Percentiles rank a stretch among this genome's conserved stretches.
These are phyloP conservation scores for Clytia hemisphaerica DNA, from an alignment of 30 jellyfish, hydroid and myxozoan genomes.

Conservation along the genomic window DNA sequence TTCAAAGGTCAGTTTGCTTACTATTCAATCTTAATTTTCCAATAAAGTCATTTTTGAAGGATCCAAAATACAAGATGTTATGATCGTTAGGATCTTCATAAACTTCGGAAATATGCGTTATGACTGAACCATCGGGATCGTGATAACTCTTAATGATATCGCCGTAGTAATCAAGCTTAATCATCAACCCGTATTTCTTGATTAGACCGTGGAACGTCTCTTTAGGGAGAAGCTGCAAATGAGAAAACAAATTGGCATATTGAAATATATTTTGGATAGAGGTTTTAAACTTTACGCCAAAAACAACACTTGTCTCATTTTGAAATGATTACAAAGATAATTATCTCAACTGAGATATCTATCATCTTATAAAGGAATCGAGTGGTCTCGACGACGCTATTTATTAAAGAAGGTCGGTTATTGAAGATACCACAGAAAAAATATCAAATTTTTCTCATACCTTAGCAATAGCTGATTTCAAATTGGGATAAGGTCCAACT, in stretches of 20 bases:
- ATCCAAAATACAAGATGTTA: slow-evolving; percentile 73
- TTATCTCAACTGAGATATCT: too few species aligned
- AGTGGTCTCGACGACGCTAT: too few species aligned
- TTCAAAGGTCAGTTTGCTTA: too few species aligned
- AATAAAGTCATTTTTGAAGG: slow-evolving; percentile 66
- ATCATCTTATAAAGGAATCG: too few species aligned
- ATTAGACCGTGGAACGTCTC: slow-evolving; percentile 53
- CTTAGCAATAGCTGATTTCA: slow-evolving; percentile 65
- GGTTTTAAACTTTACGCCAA: too few species aligned
- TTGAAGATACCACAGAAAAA: too few species aligned
- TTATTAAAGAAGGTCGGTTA: too few species aligned
- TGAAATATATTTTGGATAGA: too few species aligned
- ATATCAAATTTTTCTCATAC: too few species aligned
- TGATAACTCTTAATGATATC: slow-evolving; percentile 70
- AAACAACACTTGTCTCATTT: too few species aligned
- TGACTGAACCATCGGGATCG: slow-evolving; percentile 79
- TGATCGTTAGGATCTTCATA: slow-evolving; percentile 65
- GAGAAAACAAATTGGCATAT: too few species aligned
- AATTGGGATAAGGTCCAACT: slow-evolving; percentile 78
- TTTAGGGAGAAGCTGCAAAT: slow-evolving; percentile 66
- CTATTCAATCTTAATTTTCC: slow-evolving; percentile 50
- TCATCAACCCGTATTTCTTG: slow-evolving; percentile 72
- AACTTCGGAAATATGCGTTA: slow-evolving; percentile 68
- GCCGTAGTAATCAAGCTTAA: slow-evolving; percentile 75
- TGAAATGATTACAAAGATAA: too few species aligned